Evolutionary conservation across 2,888 invertebrate genomes (phyloP).

Genomic region (Diarsia brunnea): DNA sequence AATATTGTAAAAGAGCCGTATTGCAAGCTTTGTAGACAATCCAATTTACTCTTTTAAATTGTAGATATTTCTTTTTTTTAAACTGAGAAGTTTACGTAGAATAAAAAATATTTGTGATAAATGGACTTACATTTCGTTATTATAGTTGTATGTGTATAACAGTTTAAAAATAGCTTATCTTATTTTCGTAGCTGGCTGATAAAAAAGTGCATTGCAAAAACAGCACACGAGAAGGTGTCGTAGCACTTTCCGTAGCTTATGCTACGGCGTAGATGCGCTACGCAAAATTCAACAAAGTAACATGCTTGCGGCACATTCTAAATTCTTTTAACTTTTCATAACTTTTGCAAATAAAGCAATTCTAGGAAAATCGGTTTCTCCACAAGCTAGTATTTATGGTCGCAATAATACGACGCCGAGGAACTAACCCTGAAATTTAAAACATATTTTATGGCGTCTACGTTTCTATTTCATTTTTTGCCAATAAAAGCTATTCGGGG

Average conservation of each 20-base stretch:
- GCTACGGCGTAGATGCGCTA: conserved; percentile 54
- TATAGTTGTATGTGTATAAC: not conserved
- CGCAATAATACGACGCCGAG: conserved; percentile 33
- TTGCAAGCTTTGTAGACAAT: not conserved
- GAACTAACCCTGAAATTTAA: conserved; percentile 51
- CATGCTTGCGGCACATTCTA: conserved; percentile 1
- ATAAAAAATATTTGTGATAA: not conserved
- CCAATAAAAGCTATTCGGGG: conserved; percentile 48
- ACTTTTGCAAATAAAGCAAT: conserved; percentile 58
- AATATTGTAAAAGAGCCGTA: too few relatives aligned
- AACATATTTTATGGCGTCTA: conserved; percentile 59
- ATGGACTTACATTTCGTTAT: too few relatives aligned
- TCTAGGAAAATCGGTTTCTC: conserved; percentile 28
- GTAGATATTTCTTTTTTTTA: too few relatives aligned
- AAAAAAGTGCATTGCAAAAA: not conserved
- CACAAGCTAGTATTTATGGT: conserved; percentile 46
- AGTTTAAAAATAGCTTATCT: not conserved
- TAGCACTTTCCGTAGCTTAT: conserved; percentile 28
- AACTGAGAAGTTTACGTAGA: not conserved
- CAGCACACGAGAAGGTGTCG: not conserved
- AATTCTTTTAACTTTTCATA: conserved; percentile 16
- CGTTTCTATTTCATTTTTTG: conserved; percentile 54
- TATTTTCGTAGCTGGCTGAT: not conserved
- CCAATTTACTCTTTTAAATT: not conserved
- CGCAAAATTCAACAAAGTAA: not conserved